These are phyloP conservation scores for Anguilla megastoma DNA, from an alignment of 2,797 vertebrate genomes.

Conservation along the genomic window DNA sequence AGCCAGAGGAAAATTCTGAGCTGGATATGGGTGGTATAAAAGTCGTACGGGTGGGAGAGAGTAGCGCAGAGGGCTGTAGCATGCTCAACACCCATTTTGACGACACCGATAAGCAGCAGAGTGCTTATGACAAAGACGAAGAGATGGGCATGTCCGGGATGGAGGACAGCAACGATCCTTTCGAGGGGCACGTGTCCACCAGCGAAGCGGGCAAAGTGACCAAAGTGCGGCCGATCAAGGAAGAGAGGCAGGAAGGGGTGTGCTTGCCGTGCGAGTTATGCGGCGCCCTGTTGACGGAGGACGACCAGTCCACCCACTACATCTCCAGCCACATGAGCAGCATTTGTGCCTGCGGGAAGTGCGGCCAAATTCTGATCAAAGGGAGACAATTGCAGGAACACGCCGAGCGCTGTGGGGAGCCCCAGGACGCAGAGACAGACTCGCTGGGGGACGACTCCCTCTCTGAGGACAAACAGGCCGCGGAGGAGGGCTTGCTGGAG, in stretches of 20 bases:
- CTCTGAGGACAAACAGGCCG: constrained; percentile 78
- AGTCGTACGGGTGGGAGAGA: constrained; percentile 80
- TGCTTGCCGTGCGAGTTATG: constrained; percentile 86
- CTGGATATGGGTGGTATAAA: constrained; percentile 82
- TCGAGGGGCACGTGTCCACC: constrained; percentile 61
- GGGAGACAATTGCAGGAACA: constrained; percentile 95
- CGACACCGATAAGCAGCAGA: constrained; percentile 67
- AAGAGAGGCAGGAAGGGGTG: constrained; percentile 60
- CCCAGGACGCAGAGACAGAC: constrained; percentile 82
- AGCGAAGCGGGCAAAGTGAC: constrained; percentile 57
- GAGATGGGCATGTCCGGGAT: constrained; percentile 57
- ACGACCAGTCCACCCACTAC: constrained; percentile 90
- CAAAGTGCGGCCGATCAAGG: constrained; percentile 65
- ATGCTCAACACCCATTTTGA: constrained; percentile 69
- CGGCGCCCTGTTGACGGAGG: constrained; percentile 81
- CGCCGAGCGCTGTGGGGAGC: constrained; percentile 90
- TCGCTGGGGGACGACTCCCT: constrained; percentile 75
- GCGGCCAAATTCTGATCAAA: constrained; percentile 94
- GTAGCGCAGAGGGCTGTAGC: constrained; percentile 72
- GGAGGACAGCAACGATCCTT: constrained; percentile 55
- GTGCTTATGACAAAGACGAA: constrained; percentile 45
- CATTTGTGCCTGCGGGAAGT: constrained; percentile 95
- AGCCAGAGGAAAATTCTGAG: constrained; percentile 80
- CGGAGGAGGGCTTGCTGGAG: constrained; percentile 83
- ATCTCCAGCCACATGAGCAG: constrained; percentile 94